Base-by-base conservation (phyloP, 1,140 invertebrate species). In the Stegodyphus mimosarum region DNA sequence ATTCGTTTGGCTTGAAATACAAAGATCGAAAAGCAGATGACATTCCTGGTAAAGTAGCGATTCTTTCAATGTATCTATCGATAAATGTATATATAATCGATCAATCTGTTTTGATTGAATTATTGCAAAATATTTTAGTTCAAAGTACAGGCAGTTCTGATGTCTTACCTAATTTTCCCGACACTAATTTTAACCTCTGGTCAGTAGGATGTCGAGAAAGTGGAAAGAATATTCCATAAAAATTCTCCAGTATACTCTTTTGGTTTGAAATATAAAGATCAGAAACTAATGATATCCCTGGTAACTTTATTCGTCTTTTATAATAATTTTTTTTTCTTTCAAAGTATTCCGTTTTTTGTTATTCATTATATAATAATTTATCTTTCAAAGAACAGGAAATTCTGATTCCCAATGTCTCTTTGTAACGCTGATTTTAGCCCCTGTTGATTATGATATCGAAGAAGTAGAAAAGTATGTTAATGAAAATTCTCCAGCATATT, bases 371-470 rank as follows among this genome's bases (percentile, higher is more conserved):
- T 87, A 60, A 9, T 10, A 10, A 10, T 60, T 0, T 10, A 1
- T 9, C 2, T 1, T 60, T 33, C 33, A 33, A 33, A 33, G 1
- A 33, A 33, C 33, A 33, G 33, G 33, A 33, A 33, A 33, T 33
- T 33, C 33, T 33, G 15, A 10, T 60, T 2, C 9, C 55, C 5
- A 10, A 1, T 10, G 15, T 9, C 1, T 60, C 5, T 60, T 60
- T 60, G 13, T 7, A 60, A 60, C 15, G 9, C 15, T 60, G 5
- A 60, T 60, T 15, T 60, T 50, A 83, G 96, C 87, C 93, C 96
- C 70, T 93, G 96, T 76, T 93, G 95, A 91, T 94, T 98, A 91
- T 93, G 95, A 91, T 71, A 94, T 95, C 0, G 93, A 95, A 88
- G 94, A 94, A 83, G 93, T 93, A 2, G 93, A 93, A 66, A 93